phyloP scores from a whole-genome alignment of 2,797 vertebrate genomes.

The Oreortyx pictus region DNA sequence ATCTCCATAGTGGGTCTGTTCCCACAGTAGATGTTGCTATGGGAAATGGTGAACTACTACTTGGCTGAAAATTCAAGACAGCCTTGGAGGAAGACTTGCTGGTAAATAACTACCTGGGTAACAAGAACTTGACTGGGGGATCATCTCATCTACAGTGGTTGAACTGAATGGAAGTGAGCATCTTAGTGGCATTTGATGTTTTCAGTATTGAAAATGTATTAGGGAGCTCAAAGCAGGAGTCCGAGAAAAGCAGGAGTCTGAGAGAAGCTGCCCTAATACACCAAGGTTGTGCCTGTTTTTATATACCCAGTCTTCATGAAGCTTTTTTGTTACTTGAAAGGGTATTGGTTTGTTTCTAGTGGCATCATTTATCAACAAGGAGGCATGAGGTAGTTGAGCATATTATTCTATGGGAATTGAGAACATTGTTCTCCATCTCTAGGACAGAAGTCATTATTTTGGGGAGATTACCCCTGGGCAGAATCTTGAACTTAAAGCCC shows the following conservation, averaged over 20 bases:
- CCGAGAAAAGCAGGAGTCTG: neutral
- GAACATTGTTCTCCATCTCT: neutral
- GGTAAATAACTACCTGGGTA: neutral
- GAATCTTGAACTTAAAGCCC: neutral
- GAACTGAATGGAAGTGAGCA: neutral
- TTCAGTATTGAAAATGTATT: neutral
- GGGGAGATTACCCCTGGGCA: neutral
- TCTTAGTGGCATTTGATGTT: neutral
- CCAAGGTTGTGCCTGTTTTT: neutral
- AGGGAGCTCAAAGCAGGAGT: neutral
- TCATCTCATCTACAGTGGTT: neutral
- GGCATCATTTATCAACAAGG: neutral
- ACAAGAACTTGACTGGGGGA: neutral
- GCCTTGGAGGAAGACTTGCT: neutral
- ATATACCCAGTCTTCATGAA: neutral
- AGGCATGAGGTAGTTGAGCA: conserved; percentile 59
- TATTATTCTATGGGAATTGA: neutral
- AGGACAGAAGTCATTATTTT: neutral
- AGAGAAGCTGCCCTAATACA: neutral
- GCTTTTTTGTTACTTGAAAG: neutral
- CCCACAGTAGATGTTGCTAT: neutral
- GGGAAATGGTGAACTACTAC: neutral
- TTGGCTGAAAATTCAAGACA: neutral
- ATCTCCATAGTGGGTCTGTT: neutral
- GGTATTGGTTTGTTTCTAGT: neutral